These are phyloP conservation scores for Catharus minimus DNA, from an alignment of 2,113 vertebrate genomes.

Conservation along the genomic window DNA sequence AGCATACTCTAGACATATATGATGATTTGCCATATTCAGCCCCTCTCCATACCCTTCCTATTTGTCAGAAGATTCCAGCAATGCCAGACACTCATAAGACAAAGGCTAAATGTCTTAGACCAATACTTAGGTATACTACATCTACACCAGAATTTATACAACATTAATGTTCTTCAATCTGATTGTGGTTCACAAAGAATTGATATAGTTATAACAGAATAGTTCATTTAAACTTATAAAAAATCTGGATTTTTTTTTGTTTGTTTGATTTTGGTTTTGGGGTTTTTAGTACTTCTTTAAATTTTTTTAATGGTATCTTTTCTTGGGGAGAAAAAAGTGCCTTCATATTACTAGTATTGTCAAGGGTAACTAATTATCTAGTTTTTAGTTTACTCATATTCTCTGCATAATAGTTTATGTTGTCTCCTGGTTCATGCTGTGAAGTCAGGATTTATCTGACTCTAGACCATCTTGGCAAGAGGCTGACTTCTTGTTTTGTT, in stretches of 20 bases:
- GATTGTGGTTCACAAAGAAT: not conserved
- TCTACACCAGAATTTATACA: not conserved
- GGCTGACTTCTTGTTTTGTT: slow-evolving; percentile 10
- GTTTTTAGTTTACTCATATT: not conserved
- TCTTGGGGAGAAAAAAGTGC: not conserved
- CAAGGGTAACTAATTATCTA: not conserved
- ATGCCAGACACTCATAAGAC: not conserved
- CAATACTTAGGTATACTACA: not conserved
- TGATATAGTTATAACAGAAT: not conserved
- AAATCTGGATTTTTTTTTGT: not conserved
- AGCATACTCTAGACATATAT: not conserved
- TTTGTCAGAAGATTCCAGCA: not conserved
- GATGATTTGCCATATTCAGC: not conserved
- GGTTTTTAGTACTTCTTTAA: not conserved
- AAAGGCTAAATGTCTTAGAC: not conserved
- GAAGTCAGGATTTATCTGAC: slow-evolving; percentile 21
- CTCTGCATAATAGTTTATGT: not conserved
- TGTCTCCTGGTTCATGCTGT: not conserved
- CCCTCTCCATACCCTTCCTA: not conserved
- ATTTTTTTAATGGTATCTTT: not conserved
- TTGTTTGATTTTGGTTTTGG: not conserved
- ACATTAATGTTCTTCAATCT: not conserved
- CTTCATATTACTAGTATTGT: not conserved
- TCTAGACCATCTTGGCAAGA: not conserved
- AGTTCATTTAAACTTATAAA: not conserved